phyloP scores from a whole-genome alignment of 2,797 vertebrate species.

The Dendrocincla tyrannina region DNA sequence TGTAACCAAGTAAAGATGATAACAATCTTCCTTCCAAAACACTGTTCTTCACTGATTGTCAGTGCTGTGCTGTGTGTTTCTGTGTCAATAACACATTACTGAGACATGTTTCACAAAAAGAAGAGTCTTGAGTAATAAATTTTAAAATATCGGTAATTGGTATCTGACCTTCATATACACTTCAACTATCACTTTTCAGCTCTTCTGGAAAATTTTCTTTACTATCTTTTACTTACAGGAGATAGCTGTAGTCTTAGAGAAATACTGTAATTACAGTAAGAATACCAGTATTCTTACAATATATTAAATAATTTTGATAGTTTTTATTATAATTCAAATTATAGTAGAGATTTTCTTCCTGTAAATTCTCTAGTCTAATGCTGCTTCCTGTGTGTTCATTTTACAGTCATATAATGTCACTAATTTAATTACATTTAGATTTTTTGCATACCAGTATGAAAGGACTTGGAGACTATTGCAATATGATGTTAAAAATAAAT shows the following conservation, averaged over 20 bases:
- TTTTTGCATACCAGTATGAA: not conserved
- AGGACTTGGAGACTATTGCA: not conserved
- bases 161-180: slow-evolving; percentile 22
- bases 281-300: not conserved
- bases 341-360: not conserved
- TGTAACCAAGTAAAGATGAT: not conserved
- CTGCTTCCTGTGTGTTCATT: not conserved
- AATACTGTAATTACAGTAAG: not conserved
- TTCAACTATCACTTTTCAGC: slow-evolving; percentile 2
- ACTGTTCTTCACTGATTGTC: not conserved
- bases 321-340: not conserved
- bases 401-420: not conserved
- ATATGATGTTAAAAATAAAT: not conserved
- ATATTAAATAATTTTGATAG: not conserved
- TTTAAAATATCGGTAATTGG: not conserved
- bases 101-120: not conserved
- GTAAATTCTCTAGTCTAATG: not conserved
- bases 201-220: not conserved
- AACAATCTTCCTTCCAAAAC: not conserved
- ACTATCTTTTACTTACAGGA: not conserved
- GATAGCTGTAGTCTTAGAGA: not conserved
- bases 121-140: not conserved
- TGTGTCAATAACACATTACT: not conserved
- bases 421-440: not conserved
- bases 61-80: not conserved